phyloP scores from a whole-genome alignment of 2,888 invertebrate species.

The Leucoptera coffeella region DNA sequence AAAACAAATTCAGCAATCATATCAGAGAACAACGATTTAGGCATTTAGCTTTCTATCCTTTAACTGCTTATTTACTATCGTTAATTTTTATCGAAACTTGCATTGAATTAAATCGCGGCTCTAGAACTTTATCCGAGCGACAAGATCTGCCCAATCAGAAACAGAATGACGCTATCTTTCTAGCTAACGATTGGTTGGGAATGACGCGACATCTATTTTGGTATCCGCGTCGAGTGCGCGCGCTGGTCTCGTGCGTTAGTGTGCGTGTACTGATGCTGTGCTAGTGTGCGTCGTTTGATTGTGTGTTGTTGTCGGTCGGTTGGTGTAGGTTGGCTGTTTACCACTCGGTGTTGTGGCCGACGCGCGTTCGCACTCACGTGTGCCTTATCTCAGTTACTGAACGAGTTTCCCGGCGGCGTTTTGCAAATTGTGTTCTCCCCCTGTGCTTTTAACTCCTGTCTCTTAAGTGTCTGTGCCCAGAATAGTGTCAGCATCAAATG shows the following conservation, averaged over 20 bases:
- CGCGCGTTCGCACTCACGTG: constrained; percentile 58
- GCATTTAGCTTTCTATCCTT: background rate
- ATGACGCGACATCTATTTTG: constrained; percentile 44
- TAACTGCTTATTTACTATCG: constrained; percentile 30
- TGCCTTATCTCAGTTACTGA: constrained; percentile 17
- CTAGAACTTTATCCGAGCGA: constrained; percentile 34
- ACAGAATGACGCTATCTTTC: constrained; percentile 23
- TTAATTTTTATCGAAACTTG: constrained; percentile 43
- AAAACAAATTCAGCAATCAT: too few relatives aligned
- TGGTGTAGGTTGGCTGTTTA: constrained; percentile 41
- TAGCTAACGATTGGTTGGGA: constrained; percentile 20
- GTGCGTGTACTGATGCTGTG: constrained; percentile 8
- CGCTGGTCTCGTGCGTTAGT: constrained; percentile 18
- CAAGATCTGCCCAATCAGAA: constrained; percentile 27
- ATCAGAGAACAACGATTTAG: too few relatives aligned
- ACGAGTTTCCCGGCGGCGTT: constrained; percentile 35
- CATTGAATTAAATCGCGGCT: constrained; percentile 41
- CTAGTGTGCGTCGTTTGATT: constrained; percentile 9
- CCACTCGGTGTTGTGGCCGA: constrained; percentile 48
- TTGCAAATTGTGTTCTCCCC: constrained; percentile 31
- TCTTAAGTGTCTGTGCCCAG: constrained; percentile 12
- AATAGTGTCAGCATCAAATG: constrained; percentile 45
- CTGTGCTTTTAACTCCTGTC: background rate
- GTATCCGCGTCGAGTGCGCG: constrained; percentile 26
- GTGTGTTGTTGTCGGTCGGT: constrained; percentile 40